Base-by-base conservation (phyloP, 2,797 vertebrate species). In the Notoglanidium macrostoma region DNA sequence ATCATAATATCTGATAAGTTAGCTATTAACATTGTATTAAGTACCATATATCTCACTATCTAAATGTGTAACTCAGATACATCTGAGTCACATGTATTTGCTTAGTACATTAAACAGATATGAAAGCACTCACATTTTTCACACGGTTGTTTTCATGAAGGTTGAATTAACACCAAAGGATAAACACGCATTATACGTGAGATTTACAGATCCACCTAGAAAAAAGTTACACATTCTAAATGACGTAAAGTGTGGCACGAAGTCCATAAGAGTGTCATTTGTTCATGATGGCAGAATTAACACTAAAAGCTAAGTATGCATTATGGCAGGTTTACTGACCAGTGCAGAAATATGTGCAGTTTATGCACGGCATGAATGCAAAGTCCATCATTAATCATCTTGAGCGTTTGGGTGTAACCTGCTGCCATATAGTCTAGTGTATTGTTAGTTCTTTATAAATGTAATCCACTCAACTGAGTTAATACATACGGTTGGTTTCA, bases 371-470 rank as follows among this genome's bases (percentile, higher is more conserved):
- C 15, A 21, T 67, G 35, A 65, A 86, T 70, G 40, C 61, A 40
- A 57, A 83, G 81, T 17, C 19, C 3, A 11, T 77, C 74, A 84
- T 88, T 26, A 70, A 7, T 78, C 87, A 67, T 76, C 35, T 17
- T 49, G 57, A 63, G 6, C 61, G 2, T 40, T n/a, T 70, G 10
- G 35, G 57, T 78, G 84, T 83, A 86, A 85, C 80, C 3, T 49
- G 23, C n/a, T 73, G 84, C 70, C 87, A 86, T 85, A 74, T 88
- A 70, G 90, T 83, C 84, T 15, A 23, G 26, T 67, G 59, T 15
- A 63, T 87, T 29, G 74, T 86, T 87, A 61, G 78, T 87, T 68
- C 51, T 90, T 83, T 90, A 61, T 59, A 19, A 29, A 35, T 26
- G 49, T 85, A 67, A 65, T 87, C 55, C 84, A 86, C 79, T 73